Conservation (phyloP, 2,888 invertebrate genomes). For the Rhyacophila evoluta region DNA sequence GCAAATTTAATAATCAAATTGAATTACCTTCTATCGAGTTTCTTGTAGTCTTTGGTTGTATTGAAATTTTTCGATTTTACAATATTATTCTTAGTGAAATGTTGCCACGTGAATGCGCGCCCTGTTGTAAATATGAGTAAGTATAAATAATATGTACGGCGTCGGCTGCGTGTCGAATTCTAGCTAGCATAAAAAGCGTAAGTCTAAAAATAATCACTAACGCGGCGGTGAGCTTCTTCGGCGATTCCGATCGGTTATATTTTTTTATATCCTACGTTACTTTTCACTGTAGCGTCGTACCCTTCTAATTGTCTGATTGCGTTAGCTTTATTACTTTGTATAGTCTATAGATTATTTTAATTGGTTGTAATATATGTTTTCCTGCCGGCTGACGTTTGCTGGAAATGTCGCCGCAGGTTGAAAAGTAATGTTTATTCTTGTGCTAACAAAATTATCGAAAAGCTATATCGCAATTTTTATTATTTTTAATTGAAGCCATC, state of each 20-base stretch:
- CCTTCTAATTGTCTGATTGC: neutral
- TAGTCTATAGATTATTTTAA: neutral
- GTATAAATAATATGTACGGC: too few species aligned
- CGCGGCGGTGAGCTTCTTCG: neutral
- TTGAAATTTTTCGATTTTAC: neutral
- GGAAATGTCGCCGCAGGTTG: neutral
- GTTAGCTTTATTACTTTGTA: conserved; percentile 22
- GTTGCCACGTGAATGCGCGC: neutral
- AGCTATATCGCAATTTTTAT: neutral
- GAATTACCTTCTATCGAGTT: neutral
- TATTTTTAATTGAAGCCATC: neutral
- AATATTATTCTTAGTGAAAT: neutral
- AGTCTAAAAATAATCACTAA: neutral
- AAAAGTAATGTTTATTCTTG: neutral
- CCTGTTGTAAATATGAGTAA: neutral
- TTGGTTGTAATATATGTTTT: neutral
- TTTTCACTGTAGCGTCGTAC: neutral
- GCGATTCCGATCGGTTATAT: neutral
- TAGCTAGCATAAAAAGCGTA: neutral
- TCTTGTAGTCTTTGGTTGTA: neutral
- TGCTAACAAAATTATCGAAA: neutral
- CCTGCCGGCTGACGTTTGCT: neutral
- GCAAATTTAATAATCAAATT: neutral
- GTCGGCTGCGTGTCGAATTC: neutral
- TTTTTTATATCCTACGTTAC: conserved; percentile 5